Percentiles rank a stretch among this genome's conserved stretches.
phyloP scores from a whole-genome alignment of 2,797 vertebrate genomes.

The Chiloscyllium punctatum region DNA sequence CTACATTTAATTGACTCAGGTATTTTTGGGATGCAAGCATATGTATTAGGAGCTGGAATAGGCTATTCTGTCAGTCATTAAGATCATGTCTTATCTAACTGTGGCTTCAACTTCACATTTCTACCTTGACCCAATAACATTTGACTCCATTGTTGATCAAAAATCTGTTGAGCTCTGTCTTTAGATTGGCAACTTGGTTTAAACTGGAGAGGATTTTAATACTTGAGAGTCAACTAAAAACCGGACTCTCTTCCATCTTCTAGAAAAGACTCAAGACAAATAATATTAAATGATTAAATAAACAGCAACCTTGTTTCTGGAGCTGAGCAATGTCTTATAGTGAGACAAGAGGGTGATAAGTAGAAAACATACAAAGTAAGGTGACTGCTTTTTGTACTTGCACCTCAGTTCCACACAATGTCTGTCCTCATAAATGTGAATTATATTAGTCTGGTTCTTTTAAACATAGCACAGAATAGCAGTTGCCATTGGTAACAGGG shows the following conservation, averaged over 20 bases:
- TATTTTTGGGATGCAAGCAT: too few relatives aligned
- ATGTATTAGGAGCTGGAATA: too few relatives aligned
- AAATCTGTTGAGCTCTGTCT: too few relatives aligned
- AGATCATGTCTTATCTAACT: too few relatives aligned
- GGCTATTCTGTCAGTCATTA: too few relatives aligned
- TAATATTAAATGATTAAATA: not conserved
- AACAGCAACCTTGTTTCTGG: not conserved
- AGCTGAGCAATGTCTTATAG: not conserved
- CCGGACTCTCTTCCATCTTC: not conserved
- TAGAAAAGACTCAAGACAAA: not conserved
- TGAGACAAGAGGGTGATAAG: not conserved
- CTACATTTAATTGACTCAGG: not conserved
- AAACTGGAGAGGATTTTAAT: not conserved
- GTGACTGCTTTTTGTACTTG: not conserved
- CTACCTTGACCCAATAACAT: too few relatives aligned
- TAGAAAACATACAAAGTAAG: not conserved
- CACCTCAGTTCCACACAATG: not conserved
- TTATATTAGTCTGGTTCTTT: not conserved
- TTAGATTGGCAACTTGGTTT: not conserved
- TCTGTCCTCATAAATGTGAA: not conserved
- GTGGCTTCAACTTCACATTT: too few relatives aligned
- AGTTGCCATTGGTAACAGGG: not conserved
- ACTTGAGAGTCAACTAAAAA: not conserved
- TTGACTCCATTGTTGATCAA: too few relatives aligned
- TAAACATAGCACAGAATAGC: not conserved